These are phyloP conservation scores for Sebastes hubbsi DNA, from an alignment of 2,797 vertebrate genomes.

Conservation along the genomic window DNA sequence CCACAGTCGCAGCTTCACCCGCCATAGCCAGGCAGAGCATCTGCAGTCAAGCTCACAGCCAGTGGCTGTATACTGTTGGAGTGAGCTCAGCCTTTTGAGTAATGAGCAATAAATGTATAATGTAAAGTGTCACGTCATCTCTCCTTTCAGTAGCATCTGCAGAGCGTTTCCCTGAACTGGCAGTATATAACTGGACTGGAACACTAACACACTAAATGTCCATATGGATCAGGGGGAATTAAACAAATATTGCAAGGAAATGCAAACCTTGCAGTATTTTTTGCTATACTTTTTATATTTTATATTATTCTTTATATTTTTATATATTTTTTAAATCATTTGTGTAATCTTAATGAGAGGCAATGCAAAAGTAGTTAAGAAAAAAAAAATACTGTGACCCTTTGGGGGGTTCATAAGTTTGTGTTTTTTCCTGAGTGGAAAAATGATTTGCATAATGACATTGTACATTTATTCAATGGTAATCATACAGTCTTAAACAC, in stretches of 20 bases:
- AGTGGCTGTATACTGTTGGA: not conserved
- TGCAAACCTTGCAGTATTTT: not conserved
- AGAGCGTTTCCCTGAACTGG: not conserved
- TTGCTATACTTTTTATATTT: not conserved
- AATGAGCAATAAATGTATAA: not conserved
- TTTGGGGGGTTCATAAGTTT: not conserved
- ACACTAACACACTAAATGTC: not conserved
- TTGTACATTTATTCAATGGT: not conserved
- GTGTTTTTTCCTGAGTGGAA: not conserved
- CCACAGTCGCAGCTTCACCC: not conserved
- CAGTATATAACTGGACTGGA: not conserved
- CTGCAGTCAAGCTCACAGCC: not conserved
- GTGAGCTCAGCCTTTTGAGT: not conserved
- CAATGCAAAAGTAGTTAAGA: not conserved
- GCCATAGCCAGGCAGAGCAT: not conserved
- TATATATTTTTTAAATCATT: not conserved
- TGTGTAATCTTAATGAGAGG: not conserved
- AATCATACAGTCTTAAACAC: not conserved
- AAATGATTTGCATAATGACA: not conserved
- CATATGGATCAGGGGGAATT: not conserved
- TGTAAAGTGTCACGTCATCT: not conserved
- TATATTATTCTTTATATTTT: not conserved
- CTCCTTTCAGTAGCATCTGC: not conserved
- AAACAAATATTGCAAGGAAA: not conserved
- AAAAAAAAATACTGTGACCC: not conserved